These are phyloP conservation scores for Anas platyrhynchos DNA, from an alignment of 2,113 vertebrate genomes.

Conservation along the genomic window DNA sequence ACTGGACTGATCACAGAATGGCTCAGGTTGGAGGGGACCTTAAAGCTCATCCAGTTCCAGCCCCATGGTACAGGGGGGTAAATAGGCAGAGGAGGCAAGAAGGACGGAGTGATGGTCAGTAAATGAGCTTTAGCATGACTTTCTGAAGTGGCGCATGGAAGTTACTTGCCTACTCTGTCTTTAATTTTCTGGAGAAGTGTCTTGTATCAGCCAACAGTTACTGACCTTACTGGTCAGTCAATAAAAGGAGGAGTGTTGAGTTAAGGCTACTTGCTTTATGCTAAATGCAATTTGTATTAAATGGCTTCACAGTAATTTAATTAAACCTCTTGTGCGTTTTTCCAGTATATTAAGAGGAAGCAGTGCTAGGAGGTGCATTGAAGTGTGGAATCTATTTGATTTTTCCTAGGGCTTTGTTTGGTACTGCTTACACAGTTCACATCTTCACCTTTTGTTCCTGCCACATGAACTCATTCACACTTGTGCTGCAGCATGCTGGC, in stretches of 20 bases:
- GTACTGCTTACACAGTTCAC: neutral
- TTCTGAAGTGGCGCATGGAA: neutral
- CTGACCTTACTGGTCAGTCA: neutral
- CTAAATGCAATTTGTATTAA: neutral
- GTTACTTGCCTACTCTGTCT: neutral
- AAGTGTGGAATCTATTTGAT: neutral
- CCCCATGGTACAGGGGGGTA: neutral
- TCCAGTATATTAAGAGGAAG: neutral
- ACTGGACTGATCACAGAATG: neutral
- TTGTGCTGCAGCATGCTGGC: neutral
- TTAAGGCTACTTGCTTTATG: neutral
- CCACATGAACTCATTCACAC: neutral
- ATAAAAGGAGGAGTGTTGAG: neutral
- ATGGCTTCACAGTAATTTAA: neutral
- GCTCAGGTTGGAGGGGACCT: no score
- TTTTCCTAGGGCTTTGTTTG: neutral
- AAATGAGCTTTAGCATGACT: neutral
- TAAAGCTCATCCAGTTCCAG: no score
- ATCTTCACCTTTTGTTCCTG: neutral
- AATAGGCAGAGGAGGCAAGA: neutral
- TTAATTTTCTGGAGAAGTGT: neutral
- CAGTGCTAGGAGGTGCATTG: neutral
- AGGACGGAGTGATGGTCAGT: neutral
- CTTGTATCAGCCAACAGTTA: neutral
- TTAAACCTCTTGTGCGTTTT: neutral